Conservation (phyloP, 2,113 vertebrate genomes). For the Fukomys damarensis region DNA sequence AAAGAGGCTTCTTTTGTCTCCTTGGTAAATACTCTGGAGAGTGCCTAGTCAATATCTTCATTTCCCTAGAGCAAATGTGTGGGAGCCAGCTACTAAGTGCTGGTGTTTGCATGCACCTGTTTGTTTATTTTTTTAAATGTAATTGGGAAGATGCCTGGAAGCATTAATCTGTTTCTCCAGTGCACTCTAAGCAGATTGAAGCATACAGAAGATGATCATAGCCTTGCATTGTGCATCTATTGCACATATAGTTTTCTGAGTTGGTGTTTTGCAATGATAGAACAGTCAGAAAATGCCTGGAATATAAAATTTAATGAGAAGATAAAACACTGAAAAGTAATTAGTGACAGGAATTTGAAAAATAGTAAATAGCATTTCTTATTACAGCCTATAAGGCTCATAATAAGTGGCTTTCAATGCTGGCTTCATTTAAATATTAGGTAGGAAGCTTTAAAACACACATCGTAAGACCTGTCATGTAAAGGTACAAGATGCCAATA, state of each 20-base stretch:
- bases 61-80: slow-evolving; percentile 48
- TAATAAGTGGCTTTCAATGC: neutral
- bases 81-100: slow-evolving; percentile 72
- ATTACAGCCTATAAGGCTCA: neutral
- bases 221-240: neutral
- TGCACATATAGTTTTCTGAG: neutral
- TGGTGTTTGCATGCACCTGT: slow-evolving; percentile 69
- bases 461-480: too few species aligned
- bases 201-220: slow-evolving; percentile 33
- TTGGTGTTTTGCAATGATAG: slow-evolving; percentile 1
- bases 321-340: slow-evolving; percentile 32
- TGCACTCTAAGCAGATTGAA: slow-evolving; percentile 37
- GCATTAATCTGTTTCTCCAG: slow-evolving; percentile 21
- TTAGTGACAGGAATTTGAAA: neutral
- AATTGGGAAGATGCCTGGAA: slow-evolving; percentile 73
- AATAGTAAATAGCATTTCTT: neutral
- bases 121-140: slow-evolving; percentile 74
- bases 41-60: neutral
- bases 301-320: neutral
- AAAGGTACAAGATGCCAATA: too few species aligned
- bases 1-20: slow-evolving; percentile 10
- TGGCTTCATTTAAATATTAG: neutral
- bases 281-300: slow-evolving; percentile 26
- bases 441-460: neutral
- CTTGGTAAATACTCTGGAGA: neutral